phyloP scores from a whole-genome alignment of 2,888 invertebrate species.

The Lymantria monacha region DNA sequence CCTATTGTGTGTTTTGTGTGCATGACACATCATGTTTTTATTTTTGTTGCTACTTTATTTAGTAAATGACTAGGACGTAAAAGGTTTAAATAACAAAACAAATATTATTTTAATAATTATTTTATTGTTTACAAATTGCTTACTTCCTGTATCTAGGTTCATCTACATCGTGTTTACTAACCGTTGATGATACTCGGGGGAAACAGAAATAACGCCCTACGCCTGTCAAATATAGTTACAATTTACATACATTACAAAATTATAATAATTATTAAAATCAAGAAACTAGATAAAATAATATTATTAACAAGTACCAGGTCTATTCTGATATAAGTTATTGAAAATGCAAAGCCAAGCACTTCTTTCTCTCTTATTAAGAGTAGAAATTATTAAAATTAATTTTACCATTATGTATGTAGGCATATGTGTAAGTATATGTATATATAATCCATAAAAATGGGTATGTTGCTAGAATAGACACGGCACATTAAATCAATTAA shows the following conservation, averaged over 20 bases:
- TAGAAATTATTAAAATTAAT: not conserved
- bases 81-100: conserved; percentile 11
- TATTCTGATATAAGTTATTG: conserved; percentile 8
- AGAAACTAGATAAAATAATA: conserved; percentile 15
- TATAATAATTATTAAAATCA: conserved; percentile 7
- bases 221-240: conserved; percentile 17
- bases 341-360: not conserved
- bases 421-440: no score
- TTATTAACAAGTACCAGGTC: conserved; percentile 9
- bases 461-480: conserved; percentile 22
- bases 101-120: conserved; percentile 40
- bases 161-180: conserved; percentile 36
- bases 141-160: conserved; percentile 51
- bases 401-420: not conserved
- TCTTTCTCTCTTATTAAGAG: not conserved
- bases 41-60: no score
- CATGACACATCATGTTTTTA: no score
- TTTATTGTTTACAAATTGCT: conserved; percentile 64
- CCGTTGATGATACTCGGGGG: conserved; percentile 13
- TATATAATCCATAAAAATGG: no score
- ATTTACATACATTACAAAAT: conserved; percentile 18
- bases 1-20: no score
- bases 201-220: conserved; percentile 23
- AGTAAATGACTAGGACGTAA: no score
- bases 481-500: conserved; percentile 26